Base-by-base conservation (phyloP, 2,888 invertebrate species). In the Thumatha senex region DNA sequence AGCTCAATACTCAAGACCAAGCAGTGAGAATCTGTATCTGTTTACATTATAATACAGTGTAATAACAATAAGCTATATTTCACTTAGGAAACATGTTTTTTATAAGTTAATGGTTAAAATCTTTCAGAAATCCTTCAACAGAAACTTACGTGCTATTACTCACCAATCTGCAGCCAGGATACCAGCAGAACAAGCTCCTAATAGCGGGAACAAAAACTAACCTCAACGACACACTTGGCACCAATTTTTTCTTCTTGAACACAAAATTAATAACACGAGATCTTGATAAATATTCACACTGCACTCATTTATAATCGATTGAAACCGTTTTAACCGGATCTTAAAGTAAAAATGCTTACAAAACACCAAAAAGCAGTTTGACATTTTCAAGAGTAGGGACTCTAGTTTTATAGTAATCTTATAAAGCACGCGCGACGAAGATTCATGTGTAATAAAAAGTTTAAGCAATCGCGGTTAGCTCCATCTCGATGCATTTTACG, bases 141-240 rank as follows among this genome's bases (percentile, higher is more conserved):
- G 55, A 60, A 82, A 82, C 89, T 88, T 90, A 89, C 75, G 64
- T 39, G 51, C 89, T 90, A 90, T 78, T 80, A 90, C 90, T 90
- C 82, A 90, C 90, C 89, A 74, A 83, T 77, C 89, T 82, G 90
- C 74, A 68, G 80, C 63, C 81, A 73, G 79, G 75, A 79, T 59
- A 56, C 55, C 56, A 69, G 74, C 61, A 58, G 69, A 69, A 69
- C 69, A 61, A 67, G 70, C 76, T 70, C 71, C 72, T 76, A 80
- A 84, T 76, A 89, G 89, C 89, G 88, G 88, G 89, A 89, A 89
- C 81, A 67, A 76, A 86, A 89, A 86, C 86, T 89, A 89, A 90
- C 89, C 90, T 89, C 80, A 67, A 65, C 52, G 72, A 70, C 74
- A 74, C 76, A 75, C 72, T 80, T 75, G 74, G 72, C 78, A 75